A percentile compares a stretch with the other conserved stretches of the same genome.
Conservation (phyloP, 2,888 invertebrate species). For the Drosophila cracens region DNA sequence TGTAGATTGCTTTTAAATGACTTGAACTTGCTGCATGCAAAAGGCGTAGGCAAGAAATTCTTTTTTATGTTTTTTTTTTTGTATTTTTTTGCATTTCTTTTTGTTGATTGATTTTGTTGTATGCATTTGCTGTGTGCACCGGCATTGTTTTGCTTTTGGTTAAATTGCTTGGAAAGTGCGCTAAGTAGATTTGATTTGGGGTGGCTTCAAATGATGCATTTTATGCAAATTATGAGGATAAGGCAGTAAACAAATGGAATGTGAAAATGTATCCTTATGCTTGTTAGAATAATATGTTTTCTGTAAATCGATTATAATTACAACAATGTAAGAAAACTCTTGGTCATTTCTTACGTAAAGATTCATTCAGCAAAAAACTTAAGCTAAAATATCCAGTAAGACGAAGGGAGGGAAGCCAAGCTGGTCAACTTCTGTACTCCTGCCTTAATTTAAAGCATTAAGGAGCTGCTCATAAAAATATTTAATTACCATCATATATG, state of each 20-base stretch:
- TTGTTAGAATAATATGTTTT: neutral
- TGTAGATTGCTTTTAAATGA: slow-evolving; percentile 78
- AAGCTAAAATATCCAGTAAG: neutral
- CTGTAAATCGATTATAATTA: neutral
- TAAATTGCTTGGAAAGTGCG: slow-evolving; percentile 76
- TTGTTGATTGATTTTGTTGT: slow-evolving; percentile 73
- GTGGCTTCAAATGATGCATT: slow-evolving; percentile 4
- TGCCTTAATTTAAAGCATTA: slow-evolving; percentile 29
- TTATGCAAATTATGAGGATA: neutral
- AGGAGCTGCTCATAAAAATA: slow-evolving; percentile 44
- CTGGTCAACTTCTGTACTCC: slow-evolving; percentile 7
- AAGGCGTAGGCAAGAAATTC: slow-evolving; percentile 30
- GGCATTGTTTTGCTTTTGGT: slow-evolving; percentile 59
- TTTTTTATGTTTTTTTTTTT: slow-evolving; percentile 29
- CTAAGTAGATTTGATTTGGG: slow-evolving; percentile 66
- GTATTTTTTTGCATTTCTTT: slow-evolving; percentile 21
- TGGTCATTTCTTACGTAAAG: neutral
- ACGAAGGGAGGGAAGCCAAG: neutral
- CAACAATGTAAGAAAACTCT: neutral
- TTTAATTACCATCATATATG: slow-evolving; percentile 71
- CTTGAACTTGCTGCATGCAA: slow-evolving; percentile 68
- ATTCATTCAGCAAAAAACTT: neutral
- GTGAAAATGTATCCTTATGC: neutral
- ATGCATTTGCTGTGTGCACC: slow-evolving; percentile 30
- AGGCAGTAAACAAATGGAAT: too few species aligned